phyloP scores from a whole-genome alignment of 2,113 vertebrate genomes.

The Galemys pyrenaicus region DNA sequence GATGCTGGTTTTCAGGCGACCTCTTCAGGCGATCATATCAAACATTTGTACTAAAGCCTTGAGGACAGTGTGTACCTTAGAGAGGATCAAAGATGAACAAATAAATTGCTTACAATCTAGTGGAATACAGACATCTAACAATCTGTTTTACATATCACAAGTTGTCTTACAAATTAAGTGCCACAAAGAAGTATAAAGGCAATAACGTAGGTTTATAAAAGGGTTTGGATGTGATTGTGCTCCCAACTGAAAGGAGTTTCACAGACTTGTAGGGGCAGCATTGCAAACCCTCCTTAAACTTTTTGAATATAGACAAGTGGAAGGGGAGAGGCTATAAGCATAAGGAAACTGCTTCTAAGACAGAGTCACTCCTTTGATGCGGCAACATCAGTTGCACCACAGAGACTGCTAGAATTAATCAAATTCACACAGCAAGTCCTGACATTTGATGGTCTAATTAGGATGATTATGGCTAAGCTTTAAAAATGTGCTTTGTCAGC shows the following conservation, averaged over 20 bases:
- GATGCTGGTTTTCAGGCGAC: neutral
- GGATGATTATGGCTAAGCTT: conserved; percentile 65
- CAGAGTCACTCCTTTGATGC: conserved; percentile 53
- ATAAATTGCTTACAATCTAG: neutral
- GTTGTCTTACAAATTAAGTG: neutral
- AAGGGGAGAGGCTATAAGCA: conserved; percentile 12
- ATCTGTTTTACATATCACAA: neutral
- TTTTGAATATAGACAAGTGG: neutral
- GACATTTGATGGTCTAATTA: conserved; percentile 71
- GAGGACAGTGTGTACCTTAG: neutral
- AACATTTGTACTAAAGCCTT: neutral
- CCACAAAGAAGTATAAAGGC: conserved; percentile 30
- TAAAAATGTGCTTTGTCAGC: conserved; percentile 70
- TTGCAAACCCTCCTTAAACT: conserved; percentile 8
- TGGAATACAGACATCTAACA: neutral
- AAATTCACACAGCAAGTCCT: conserved; percentile 71
- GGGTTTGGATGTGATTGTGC: neutral
- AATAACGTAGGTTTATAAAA: neutral
- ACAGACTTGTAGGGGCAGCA: neutral
- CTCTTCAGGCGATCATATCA: neutral
- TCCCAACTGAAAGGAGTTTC: conserved; percentile 44
- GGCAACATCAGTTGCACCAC: conserved; percentile 22
- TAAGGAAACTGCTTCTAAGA: conserved; percentile 42
- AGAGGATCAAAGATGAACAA: conserved; percentile 2
- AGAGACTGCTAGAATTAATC: conserved; percentile 67